Evolutionary conservation across 2,888 invertebrate species (phyloP), one percentile per base, ranked within the genome.

Genomic region (Eupithecia tripunctaria): DNA sequence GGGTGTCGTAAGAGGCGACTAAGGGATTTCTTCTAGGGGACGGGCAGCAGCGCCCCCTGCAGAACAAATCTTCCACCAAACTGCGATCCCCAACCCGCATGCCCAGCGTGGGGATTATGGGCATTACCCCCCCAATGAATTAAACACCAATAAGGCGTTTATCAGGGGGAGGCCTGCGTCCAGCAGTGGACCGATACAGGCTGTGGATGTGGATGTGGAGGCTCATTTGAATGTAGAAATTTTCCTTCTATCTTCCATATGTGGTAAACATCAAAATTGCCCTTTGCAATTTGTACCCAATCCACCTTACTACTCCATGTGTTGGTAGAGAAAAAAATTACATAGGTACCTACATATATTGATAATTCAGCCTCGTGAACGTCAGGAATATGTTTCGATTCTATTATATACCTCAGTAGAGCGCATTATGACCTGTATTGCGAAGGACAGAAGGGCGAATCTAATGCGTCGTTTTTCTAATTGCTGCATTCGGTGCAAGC

Each of bases 371-470:
- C 77, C 76, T 79, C 75, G 77, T 73, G 25, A 0, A 72, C 73
- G 66, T 71, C 65, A 68, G 74, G 65, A 71, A 68, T 66, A 68
- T 56, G 64, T 71, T 71, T 64, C 70, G 47, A 71, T 70, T 66
- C 47, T 27, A 60, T 21, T 51, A 10, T 12, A 5, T 18, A 60
- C 60, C 29, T 18, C 72, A 60, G 72, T 73, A 65, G 68, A 64
- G 68, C 71, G 72, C 73, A 78, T 78, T 80, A 69, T 71, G 80
- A 84, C 83, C 80, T 78, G 85, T 85, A 82, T 81, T 82, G 83
- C 88, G 87, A 87, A 88, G 86, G 86, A 82, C 85, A 85, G 85
- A 87, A 74, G 87, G 88, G 85, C 84, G 85, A 85, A 85, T 85
- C 76, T 86, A 84, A 83, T 84, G 83, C 79, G 82, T 80, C 75